phyloP scores from a whole-genome alignment of 2,797 vertebrate species.

The Oreochromis mossambicus region DNA sequence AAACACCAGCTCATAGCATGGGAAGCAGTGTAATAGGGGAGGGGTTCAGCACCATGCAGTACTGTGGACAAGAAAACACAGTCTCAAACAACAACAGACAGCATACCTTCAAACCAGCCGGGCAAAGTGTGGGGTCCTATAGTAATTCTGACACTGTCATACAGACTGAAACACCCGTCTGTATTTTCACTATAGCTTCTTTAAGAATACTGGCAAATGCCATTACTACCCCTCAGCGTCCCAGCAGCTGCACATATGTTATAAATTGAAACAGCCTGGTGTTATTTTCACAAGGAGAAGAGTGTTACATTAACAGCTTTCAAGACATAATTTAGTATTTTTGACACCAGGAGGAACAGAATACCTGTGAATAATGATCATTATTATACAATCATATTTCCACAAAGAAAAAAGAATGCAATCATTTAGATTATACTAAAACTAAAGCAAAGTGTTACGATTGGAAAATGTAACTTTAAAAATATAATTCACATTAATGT shows the following conservation, averaged over 20 bases:
- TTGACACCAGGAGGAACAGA: neutral
- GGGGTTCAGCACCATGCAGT: slow-evolving; percentile 95
- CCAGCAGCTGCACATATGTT: neutral
- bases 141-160: neutral
- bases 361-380: neutral
- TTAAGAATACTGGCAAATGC: neutral
- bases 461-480: neutral
- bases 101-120: neutral
- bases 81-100: slow-evolving; percentile 45
- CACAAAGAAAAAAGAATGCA: too few species aligned
- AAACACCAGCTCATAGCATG: slow-evolving; percentile 99
- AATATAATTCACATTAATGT: neutral
- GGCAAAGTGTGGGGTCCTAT: neutral
- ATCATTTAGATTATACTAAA: too few species aligned
- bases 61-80: slow-evolving; percentile 79
- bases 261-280: neutral
- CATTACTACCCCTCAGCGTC: neutral
- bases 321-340: neutral
- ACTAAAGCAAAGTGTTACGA: too few species aligned
- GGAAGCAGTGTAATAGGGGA: slow-evolving; percentile 95
- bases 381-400: neutral
- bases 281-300: neutral
- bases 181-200: neutral
- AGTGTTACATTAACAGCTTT: neutral
- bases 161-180: neutral